Evolutionary conservation across 1,140 invertebrate genomes (phyloP).

Genomic region (Drosophila seguyi): DNA sequence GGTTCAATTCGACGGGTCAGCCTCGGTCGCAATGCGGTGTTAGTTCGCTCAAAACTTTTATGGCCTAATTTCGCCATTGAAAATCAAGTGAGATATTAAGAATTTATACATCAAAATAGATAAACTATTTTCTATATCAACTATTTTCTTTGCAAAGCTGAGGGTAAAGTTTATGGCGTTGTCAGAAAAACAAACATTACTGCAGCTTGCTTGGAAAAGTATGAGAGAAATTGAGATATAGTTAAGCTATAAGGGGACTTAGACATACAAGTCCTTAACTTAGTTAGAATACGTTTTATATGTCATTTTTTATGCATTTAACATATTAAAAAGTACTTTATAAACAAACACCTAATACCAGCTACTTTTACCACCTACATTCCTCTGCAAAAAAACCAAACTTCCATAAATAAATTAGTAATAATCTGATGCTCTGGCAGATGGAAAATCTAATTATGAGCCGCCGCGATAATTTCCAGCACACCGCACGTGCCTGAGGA

Average conservation of each 20-base stretch:
- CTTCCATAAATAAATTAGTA: slow-evolving; percentile 12
- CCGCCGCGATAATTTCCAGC: slow-evolving; percentile 23
- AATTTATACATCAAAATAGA: slow-evolving; percentile 23
- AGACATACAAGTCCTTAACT: not conserved
- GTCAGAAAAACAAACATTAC: not conserved
- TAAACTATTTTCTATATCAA: slow-evolving; percentile 26
- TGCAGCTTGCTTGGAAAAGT: not conserved
- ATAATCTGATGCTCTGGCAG: slow-evolving; percentile 11
- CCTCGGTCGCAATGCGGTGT: slow-evolving; percentile 38
- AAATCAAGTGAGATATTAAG: slow-evolving; percentile 50
- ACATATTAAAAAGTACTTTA: too few relatives aligned
- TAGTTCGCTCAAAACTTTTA: slow-evolving; percentile 40
- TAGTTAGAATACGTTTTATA: not conserved
- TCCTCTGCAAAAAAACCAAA: slow-evolving; percentile 4
- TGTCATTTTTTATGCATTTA: too few relatives aligned
- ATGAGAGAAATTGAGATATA: not conserved
- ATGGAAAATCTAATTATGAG: slow-evolving; percentile 52
- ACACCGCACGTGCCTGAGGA: slow-evolving; percentile 5
- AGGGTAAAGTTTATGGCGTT: slow-evolving; percentile 2
- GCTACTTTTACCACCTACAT: too few relatives aligned
- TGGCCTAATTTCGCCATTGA: slow-evolving; percentile 48
- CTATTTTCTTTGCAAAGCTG: slow-evolving; percentile 6
- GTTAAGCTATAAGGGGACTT: not conserved
- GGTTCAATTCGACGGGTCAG: slow-evolving; percentile 32
- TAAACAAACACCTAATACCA: not conserved